Evolutionary conservation across 2,797 vertebrate genomes (phyloP), one percentile per base, ranked within the genome.

Genomic region (Crenuchus spilurus): DNA sequence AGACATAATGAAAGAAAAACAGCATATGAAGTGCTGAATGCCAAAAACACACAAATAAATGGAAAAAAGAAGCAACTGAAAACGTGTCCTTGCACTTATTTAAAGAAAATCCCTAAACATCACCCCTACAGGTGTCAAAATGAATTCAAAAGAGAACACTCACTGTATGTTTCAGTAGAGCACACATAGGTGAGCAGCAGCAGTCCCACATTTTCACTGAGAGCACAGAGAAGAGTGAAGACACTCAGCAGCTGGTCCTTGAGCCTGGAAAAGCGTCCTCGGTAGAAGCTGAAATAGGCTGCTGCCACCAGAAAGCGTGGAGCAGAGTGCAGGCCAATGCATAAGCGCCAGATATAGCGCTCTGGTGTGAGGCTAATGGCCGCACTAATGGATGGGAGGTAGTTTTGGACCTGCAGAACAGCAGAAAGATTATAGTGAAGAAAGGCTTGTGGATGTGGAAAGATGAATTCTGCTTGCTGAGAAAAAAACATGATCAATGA

Each of bases 321-420:
- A 0, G 96, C 96, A 0, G 96, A 95, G 87, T 99, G 97, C 42
- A 98, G 89, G 1, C 92, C 95, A 2, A 99, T 92, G 87, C 94
- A 95, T 79, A 95, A 90, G 10, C 96, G 93, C 97, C 97, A 98
- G 65, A 98, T 92, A 55, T 98, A 99, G 49, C 95, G 93, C 89
- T 97, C 95, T 0, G 97, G 97, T 0, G 94, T 87, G 26, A 91
- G 90, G 0, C 93, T 95, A 20, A 99, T 96, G 60, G 97, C 94
- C 0, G 96, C 91, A 2, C 97, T 99, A 89, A 99, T 95, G 28
- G 97, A 99, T 0, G 97, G 97, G 24, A 99, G 94, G 88, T 96
- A 98, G 90, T 99, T 99, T 1, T 90, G 63, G 0, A 99, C 97
- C 97, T 99, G 87, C 0, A 46, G 41, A 61, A 31, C 10, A 62